phyloP scores from a whole-genome alignment of 1,140 invertebrate species.

The Apis cerana region DNA sequence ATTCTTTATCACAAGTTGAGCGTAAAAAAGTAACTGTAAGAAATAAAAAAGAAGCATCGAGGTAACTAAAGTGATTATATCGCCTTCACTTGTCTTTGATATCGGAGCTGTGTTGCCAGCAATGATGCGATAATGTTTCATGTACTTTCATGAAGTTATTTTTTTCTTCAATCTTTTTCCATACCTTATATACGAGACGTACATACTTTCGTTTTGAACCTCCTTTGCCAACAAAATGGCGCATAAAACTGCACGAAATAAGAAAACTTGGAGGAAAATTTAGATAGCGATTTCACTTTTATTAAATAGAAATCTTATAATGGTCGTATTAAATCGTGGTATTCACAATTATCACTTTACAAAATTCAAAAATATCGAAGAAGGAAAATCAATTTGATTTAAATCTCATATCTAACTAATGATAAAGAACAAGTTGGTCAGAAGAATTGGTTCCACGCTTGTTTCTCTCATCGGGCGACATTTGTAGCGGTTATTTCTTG shows the following conservation, averaged over 20 bases:
- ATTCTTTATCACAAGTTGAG: too few species aligned
- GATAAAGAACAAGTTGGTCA: neutral
- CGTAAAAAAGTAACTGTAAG: too few species aligned
- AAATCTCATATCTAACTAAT: neutral
- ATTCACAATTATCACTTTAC: too few species aligned
- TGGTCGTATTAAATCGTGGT: too few species aligned
- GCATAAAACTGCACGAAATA: neutral
- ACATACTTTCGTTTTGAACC: slow-evolving; percentile 7
- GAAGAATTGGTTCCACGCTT: neutral
- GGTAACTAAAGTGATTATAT: neutral
- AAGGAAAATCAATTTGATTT: neutral
- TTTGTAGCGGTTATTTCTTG: neutral
- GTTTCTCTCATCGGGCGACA: neutral
- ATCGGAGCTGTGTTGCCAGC: neutral
- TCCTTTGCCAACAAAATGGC: slow-evolving; percentile 8
- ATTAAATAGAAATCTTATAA: neutral
- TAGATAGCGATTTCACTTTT: neutral
- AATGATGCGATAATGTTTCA: slow-evolving; percentile 14
- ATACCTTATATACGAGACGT: neutral
- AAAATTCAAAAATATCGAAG: too few species aligned
- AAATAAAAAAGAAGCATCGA: neutral
- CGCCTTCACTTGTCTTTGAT: slow-evolving; percentile 12
- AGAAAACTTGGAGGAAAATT: neutral
- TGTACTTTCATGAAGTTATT: slow-evolving; percentile 1
- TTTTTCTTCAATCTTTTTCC: slow-evolving; percentile 15